Conservation (phyloP, 2,113 vertebrate genomes). For the Alosa alosa region DNA sequence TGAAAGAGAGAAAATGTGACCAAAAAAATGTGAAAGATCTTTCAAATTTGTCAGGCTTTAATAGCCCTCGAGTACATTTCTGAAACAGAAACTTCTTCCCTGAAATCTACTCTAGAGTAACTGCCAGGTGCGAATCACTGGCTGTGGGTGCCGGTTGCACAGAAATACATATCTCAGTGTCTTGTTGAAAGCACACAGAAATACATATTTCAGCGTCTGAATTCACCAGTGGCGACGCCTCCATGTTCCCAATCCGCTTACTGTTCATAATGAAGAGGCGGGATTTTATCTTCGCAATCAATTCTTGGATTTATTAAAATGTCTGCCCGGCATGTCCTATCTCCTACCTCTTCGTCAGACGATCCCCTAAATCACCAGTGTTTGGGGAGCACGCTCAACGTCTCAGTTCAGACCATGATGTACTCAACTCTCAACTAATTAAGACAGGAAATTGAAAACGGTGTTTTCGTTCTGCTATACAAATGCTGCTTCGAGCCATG, state of each 20-base stretch:
- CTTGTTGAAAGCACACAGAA: constrained; percentile 19
- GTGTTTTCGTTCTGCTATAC: constrained; percentile 2
- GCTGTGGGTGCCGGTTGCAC: too few relatives aligned
- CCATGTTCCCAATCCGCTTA: neutral
- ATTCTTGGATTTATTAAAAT: constrained; percentile 48
- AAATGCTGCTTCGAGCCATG: neutral
- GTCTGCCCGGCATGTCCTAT: constrained; percentile 30
- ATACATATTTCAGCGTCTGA: constrained; percentile 46
- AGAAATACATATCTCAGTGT: too few relatives aligned
- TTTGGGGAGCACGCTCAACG: neutral
- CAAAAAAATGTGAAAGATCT: neutral
- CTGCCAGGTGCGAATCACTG: too few relatives aligned
- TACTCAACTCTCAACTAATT: neutral
- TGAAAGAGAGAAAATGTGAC: neutral
- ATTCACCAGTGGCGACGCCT: constrained; percentile 33
- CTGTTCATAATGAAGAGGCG: constrained; percentile 46
- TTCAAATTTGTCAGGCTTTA: neutral
- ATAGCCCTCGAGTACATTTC: neutral
- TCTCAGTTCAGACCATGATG: neutral
- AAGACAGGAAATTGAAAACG: neutral
- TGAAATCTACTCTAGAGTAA: too few relatives aligned
- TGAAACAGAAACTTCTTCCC: neutral
- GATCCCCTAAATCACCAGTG: neutral
- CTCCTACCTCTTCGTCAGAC: constrained; percentile 36
- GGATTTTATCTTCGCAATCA: constrained; percentile 50